Evolutionary conservation across 2,113 vertebrate genomes (phyloP).

Genomic region (Gobius niger): DNA sequence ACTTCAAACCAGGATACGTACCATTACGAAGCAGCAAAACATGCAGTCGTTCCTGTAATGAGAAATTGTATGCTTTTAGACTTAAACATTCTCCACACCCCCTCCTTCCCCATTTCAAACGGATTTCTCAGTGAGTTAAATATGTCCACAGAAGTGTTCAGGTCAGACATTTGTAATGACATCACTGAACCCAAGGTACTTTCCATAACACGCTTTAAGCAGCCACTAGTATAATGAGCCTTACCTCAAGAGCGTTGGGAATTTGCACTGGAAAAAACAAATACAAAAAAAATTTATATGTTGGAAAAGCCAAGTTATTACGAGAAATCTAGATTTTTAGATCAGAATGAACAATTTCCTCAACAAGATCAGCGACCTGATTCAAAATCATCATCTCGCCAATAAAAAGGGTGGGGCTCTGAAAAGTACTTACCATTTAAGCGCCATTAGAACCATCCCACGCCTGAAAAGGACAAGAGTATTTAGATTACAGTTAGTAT

Average conservation of each 20-base stretch:
- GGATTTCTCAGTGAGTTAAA: slow-evolving; percentile 63
- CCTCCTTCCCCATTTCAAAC: fast-evolving
- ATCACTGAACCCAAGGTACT: slow-evolving; percentile 62
- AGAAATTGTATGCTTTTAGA: no score
- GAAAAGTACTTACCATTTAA: neutral
- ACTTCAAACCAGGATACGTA: neutral
- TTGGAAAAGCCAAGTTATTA: no score
- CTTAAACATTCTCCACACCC: no score
- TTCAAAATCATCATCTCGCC: neutral
- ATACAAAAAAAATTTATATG: neutral
- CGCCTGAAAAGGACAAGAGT: neutral
- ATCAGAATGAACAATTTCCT: neutral
- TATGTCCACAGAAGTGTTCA: slow-evolving; percentile 72
- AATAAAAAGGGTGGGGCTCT: neutral
- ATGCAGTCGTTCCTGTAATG: slow-evolving; percentile 21
- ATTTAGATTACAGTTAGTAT: no score
- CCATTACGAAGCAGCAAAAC: no score
- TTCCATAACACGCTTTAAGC: no score
- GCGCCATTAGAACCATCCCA: neutral
- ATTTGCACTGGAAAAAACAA: neutral
- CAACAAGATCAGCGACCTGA: slow-evolving; percentile 3
- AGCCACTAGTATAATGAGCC: neutral
- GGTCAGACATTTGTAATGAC: slow-evolving; percentile 79
- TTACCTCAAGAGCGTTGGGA: neutral
- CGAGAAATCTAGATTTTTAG: neutral